Evolutionary conservation across 2,888 invertebrate genomes (phyloP).

Genomic region (Lasioglossum morio): DNA sequence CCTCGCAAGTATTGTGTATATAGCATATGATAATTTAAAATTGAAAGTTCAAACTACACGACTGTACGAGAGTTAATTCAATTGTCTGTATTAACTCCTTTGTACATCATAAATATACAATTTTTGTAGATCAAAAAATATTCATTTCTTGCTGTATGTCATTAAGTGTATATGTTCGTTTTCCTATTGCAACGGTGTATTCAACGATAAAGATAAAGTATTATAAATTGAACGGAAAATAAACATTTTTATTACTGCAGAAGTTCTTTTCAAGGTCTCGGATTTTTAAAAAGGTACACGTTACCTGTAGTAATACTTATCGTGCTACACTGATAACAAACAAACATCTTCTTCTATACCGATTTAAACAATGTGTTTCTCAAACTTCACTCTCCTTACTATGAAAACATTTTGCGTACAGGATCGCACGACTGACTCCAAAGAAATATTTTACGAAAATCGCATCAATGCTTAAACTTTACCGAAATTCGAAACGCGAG

Average conservation of each 20-base stretch:
- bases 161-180: background rate
- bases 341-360: background rate
- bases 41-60: background rate
- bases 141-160: background rate
- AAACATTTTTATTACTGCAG: background rate
- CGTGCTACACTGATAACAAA: background rate
- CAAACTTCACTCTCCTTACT: background rate
- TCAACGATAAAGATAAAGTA: background rate
- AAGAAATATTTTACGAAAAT: background rate
- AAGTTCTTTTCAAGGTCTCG: background rate
- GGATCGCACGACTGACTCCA: background rate
- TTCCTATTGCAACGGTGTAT: background rate
- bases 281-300: background rate
- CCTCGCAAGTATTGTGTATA: background rate
- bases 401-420: background rate
- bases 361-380: background rate
- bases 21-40: constrained; percentile 3
- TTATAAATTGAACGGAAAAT: background rate
- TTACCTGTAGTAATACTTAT: background rate
- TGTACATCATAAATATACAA: background rate
- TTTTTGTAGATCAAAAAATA: background rate
- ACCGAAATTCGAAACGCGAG: background rate
- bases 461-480: background rate
- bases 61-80: background rate
- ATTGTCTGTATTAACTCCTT: background rate